Conservation (phyloP, 2,888 invertebrate species). For the Epistrophe grossulariae region DNA sequence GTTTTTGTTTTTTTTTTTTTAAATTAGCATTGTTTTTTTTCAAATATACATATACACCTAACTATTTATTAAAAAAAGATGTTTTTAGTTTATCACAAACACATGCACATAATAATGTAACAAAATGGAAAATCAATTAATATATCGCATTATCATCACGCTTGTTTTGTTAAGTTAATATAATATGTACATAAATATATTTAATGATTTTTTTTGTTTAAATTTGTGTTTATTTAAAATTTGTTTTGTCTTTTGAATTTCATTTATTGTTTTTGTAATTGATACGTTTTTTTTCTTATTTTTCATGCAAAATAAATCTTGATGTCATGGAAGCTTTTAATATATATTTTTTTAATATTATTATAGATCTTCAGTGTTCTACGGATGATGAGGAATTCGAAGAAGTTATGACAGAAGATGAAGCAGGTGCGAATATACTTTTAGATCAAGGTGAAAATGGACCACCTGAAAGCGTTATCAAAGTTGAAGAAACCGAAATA, state of each 20-base stretch:
- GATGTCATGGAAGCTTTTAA: background rate
- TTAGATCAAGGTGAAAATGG: conserved; percentile 82
- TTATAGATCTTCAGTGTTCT: conserved; percentile 88
- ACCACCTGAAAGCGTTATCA: conserved; percentile 20
- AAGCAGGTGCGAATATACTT: conserved; percentile 84
- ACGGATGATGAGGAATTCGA: conserved; percentile 89
- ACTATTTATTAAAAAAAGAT: background rate
- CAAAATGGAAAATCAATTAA: conserved; percentile 22
- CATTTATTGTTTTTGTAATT: background rate
- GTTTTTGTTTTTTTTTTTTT: conserved; percentile 50
- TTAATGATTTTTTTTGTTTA: conserved; percentile 13
- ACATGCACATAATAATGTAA: conserved; percentile 40
- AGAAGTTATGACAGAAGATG: conserved; percentile 86
- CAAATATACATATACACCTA: background rate
- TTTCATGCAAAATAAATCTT: background rate
- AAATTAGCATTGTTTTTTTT: background rate
- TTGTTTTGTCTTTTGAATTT: conserved; percentile 28
- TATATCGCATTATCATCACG: conserved; percentile 38
- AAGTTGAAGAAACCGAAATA: conserved; percentile 61
- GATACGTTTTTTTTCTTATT: background rate
- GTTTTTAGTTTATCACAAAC: conserved; percentile 18
- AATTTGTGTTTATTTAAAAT: conserved; percentile 36
- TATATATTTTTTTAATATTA: conserved; percentile 50
- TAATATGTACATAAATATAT: conserved; percentile 20
- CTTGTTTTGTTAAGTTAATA: conserved; percentile 27